Evolutionary conservation across 2,113 vertebrate genomes (phyloP).

Genomic region (Phylloscopus whistleri): DNA sequence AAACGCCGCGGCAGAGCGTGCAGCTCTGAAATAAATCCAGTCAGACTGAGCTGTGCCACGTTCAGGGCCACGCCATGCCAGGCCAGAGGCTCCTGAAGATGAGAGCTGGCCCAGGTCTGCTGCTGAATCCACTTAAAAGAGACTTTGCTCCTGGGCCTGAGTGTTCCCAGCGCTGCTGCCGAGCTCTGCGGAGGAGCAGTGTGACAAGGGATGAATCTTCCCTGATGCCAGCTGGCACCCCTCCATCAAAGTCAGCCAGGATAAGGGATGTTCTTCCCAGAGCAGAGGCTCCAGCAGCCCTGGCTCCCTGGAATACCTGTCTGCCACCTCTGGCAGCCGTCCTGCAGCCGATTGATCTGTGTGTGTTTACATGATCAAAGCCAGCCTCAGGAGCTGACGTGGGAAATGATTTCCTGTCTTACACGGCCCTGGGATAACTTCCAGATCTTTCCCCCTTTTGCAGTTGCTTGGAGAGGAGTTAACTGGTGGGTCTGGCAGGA

Average conservation of each 20-base stretch:
- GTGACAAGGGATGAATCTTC: not conserved
- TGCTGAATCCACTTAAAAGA: not conserved
- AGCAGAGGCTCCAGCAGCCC: not conserved
- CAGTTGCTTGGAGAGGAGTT: not conserved
- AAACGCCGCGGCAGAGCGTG: not conserved
- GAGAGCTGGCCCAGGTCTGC: not conserved
- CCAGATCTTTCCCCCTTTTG: not conserved
- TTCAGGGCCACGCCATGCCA: not conserved
- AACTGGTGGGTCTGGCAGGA: not conserved
- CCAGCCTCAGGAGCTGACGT: not conserved
- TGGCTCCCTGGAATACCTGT: not conserved
- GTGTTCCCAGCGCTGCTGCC: not conserved
- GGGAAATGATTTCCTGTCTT: constrained; percentile 18
- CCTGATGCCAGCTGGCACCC: not conserved
- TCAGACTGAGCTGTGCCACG: not conserved
- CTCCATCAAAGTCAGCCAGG: not conserved
- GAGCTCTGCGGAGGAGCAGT: not conserved
- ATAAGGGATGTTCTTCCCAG: not conserved
- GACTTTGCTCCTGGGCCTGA: not conserved
- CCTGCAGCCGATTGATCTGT: not conserved
- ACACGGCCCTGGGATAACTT: not conserved
- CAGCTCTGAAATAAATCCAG: constrained; percentile 6
- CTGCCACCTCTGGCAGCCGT: not conserved
- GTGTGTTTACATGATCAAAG: not conserved
- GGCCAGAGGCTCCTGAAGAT: not conserved